Evolutionary conservation across 37 sponge, comb jelly and placozoan species (phyloP).

Genomic region (Halichondria panicea): DNA sequence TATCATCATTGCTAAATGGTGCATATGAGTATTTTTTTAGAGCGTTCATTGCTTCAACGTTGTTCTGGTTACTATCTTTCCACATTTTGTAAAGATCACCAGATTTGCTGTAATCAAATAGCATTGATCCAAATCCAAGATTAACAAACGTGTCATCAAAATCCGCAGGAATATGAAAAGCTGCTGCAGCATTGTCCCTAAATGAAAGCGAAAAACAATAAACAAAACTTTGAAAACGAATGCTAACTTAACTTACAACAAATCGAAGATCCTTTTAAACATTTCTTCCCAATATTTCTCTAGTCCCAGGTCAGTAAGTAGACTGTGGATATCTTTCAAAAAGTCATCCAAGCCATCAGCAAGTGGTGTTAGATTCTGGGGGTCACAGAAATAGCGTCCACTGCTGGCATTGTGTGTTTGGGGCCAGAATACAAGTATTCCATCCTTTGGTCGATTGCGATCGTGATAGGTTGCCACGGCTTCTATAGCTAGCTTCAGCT

Average conservation of each 20-base stretch:
- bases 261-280: background rate
- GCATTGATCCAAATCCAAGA: constrained; percentile 50
- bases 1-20: constrained; percentile 15
- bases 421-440: constrained; percentile 36
- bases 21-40: constrained; percentile 44
- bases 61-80: constrained; percentile 30
- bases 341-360: background rate
- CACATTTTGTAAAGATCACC: constrained; percentile 9
- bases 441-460: constrained; percentile 9
- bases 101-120: constrained; percentile 2
- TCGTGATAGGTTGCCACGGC: constrained; percentile 54
- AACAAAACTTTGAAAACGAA: too few relatives aligned
- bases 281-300: constrained; percentile 11
- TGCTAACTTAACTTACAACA: background rate
- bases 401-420: background rate
- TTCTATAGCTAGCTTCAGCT: constrained; percentile 26
- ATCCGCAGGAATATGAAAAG: constrained; percentile 54
- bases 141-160: constrained; percentile 66
- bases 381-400: background rate
- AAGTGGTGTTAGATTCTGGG: background rate
- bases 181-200: background rate
- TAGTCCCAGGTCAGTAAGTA: constrained; percentile 14
- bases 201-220: too few relatives aligned
- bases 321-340: background rate
- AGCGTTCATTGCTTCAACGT: constrained; percentile 3